phyloP scores from a whole-genome alignment of 2,113 vertebrate species.

The Aphelocoma coerulescens region DNA sequence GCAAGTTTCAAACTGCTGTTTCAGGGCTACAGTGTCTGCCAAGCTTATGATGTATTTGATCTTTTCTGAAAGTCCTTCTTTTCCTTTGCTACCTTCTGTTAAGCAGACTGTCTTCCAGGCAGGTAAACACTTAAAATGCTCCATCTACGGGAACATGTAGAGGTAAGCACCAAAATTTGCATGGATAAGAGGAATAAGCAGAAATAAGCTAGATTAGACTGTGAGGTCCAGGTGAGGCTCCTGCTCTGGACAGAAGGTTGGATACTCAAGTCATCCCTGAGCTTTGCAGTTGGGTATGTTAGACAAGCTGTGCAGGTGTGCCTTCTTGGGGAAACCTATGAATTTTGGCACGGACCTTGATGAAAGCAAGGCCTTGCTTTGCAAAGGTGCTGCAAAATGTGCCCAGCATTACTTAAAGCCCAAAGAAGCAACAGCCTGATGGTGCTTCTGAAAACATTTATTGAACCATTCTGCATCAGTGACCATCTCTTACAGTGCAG shows the following conservation, averaged over 20 bases:
- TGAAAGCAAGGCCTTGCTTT: not conserved
- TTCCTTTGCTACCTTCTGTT: conserved; percentile 18
- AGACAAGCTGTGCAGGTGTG: not conserved
- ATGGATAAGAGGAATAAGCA: not conserved
- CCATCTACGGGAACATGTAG: not conserved
- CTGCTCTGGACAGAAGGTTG: not conserved
- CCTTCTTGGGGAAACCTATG: not conserved
- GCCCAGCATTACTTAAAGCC: not conserved
- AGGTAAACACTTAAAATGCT: conserved; percentile 10
- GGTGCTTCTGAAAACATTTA: not conserved
- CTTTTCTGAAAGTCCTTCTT: conserved; percentile 56
- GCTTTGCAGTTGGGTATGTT: not conserved
- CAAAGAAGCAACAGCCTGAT: not conserved
- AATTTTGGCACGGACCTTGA: not conserved
- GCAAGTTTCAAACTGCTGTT: conserved; percentile 81
- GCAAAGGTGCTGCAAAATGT: not conserved
- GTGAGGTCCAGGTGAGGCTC: not conserved
- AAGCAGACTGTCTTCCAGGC: not conserved
- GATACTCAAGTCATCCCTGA: not conserved
- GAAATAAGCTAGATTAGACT: not conserved
- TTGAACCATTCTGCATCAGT: not conserved
- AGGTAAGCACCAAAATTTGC: not conserved
- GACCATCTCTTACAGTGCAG: not conserved
- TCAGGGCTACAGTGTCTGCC: conserved; percentile 77
- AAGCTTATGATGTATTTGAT: conserved; percentile 79